Evolutionary conservation across 2,888 invertebrate species (phyloP).

Genomic region (Quadriops clusia): DNA sequence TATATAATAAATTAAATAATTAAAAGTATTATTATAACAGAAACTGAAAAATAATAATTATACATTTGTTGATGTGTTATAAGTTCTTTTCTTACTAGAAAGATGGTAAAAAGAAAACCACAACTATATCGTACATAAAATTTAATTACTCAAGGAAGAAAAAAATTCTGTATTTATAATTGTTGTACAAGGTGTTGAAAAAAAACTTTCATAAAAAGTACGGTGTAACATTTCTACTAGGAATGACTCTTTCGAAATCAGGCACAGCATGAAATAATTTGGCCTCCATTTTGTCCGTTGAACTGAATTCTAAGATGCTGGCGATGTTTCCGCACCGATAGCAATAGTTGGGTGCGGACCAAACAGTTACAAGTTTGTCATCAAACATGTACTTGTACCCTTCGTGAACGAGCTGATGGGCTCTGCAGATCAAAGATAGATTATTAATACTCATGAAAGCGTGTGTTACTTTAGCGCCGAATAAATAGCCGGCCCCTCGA

Average conservation of each 20-base stretch:
- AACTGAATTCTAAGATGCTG: conserved; percentile 83
- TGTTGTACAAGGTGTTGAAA: too few relatives aligned
- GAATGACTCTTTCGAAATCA: conserved; percentile 86
- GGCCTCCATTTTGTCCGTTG: conserved; percentile 62
- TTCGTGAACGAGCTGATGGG: conserved; percentile 98
- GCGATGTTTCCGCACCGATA: conserved; percentile 98
- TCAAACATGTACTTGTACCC: conserved; percentile 98
- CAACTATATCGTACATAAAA: too few relatives aligned
- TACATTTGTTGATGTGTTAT: too few relatives aligned
- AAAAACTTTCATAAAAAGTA: conserved; percentile 80
- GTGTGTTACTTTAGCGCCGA: conserved; percentile 88
- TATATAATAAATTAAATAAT: too few relatives aligned
- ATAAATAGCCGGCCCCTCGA: conserved; percentile 94
- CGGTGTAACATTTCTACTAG: conserved; percentile 84
- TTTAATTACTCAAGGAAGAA: too few relatives aligned
- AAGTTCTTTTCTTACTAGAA: too few relatives aligned
- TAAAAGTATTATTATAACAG: too few relatives aligned
- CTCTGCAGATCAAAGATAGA: conserved; percentile 88
- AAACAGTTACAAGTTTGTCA: conserved; percentile 92
- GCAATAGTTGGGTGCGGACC: conserved; percentile 99
- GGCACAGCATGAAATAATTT: conserved; percentile 95
- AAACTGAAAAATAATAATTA: too few relatives aligned
- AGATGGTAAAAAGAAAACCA: too few relatives aligned
- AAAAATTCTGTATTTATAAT: too few relatives aligned
- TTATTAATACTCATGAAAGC: conserved; percentile 90